Evolutionary conservation across 2,797 vertebrate genomes (phyloP).

Genomic region (Cynopterus sphinx): DNA sequence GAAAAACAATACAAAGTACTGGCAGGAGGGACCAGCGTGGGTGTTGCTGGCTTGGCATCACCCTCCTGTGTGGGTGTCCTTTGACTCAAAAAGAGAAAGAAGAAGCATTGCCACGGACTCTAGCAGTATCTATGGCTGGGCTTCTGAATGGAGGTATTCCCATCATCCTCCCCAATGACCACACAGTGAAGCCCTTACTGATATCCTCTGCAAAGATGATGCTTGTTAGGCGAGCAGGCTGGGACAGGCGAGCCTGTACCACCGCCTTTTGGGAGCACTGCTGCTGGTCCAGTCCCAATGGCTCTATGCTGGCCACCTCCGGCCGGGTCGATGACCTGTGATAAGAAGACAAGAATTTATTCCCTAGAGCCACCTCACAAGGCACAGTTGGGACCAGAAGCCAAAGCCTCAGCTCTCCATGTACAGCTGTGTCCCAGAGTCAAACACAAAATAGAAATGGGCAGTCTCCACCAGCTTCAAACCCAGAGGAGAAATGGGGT

Average conservation of each 20-base stretch:
- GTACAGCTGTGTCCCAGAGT: background rate
- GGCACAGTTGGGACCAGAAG: background rate
- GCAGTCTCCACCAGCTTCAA: background rate
- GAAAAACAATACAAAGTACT: rapidly evolving
- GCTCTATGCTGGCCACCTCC: constrained; percentile 94
- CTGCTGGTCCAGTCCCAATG: constrained; percentile 82
- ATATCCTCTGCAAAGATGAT: constrained; percentile 97
- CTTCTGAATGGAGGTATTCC: background rate
- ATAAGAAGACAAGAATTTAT: rapidly evolving
- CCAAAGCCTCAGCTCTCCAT: rapidly evolving
- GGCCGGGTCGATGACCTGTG: constrained; percentile 95
- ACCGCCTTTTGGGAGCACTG: constrained; percentile 93
- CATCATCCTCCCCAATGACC: rapidly evolving
- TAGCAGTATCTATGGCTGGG: rapidly evolving
- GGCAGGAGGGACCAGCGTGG: rapidly evolving
- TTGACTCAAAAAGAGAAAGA: background rate
- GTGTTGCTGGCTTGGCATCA: rapidly evolving
- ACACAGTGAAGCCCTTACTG: constrained; percentile 83
- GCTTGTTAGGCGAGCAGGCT: constrained; percentile 91
- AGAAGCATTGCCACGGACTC: background rate
- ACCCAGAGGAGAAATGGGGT: background rate
- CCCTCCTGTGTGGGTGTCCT: rapidly evolving
- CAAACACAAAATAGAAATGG: background rate
- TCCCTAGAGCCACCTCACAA: background rate
- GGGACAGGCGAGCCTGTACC: constrained; percentile 93